These are phyloP conservation scores for Ennomos erosarius DNA, from an alignment of 2,888 invertebrate species.

Conservation along the genomic window DNA sequence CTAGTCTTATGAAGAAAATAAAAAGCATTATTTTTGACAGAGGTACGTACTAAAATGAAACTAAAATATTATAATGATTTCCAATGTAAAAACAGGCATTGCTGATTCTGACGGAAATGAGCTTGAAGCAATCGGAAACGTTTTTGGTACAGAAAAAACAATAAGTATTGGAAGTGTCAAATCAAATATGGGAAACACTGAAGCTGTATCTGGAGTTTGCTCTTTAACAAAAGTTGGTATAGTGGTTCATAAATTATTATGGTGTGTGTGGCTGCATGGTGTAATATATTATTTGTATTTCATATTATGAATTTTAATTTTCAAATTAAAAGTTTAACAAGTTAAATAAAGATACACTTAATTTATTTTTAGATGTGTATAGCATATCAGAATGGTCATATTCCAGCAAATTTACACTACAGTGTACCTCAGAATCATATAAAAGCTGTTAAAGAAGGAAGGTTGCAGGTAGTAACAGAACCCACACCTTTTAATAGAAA, in stretches of 20 bases:
- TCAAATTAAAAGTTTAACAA: too few relatives aligned
- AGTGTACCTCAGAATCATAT: conserved; percentile 48
- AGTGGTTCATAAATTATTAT: too few relatives aligned
- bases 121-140: conserved; percentile 83
- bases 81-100: conserved; percentile 63
- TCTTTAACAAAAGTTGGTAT: conserved; percentile 85
- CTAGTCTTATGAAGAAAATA: too few relatives aligned
- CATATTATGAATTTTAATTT: too few relatives aligned
- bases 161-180: conserved; percentile 77
- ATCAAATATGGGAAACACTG: conserved; percentile 64
- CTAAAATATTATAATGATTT: too few relatives aligned
- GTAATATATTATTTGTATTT: too few relatives aligned
- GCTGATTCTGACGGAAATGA: conserved; percentile 87
- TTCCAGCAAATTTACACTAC: conserved; percentile 60
- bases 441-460: conserved; percentile 47
- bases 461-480: conserved; percentile 52
- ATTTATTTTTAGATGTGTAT: too few relatives aligned
- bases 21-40: too few relatives aligned
- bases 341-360: too few relatives aligned
- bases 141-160: conserved; percentile 79
- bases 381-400: conserved; percentile 55
- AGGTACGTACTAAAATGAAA: too few relatives aligned
- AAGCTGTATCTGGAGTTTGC: conserved; percentile 66
- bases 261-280: too few relatives aligned
- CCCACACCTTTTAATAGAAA: conserved; percentile 50